Conservation (phyloP, 2,888 invertebrate species). For the Drosophila siamana region DNA sequence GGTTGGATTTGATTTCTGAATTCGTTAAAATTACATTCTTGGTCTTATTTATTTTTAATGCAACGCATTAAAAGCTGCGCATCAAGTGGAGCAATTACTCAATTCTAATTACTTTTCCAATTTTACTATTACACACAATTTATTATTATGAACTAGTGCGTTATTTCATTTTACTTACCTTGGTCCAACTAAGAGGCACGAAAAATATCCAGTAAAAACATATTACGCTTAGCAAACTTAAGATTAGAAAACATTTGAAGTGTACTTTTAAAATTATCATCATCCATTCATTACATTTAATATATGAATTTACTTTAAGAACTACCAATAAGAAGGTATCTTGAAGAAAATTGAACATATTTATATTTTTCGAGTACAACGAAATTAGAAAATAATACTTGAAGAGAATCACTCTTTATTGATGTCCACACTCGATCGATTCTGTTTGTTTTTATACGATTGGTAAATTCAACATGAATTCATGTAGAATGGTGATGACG, state of each 20-base stretch:
- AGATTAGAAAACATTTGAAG: background rate
- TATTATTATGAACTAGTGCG: too few species aligned
- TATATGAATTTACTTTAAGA: constrained; percentile 14
- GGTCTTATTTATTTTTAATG: too few species aligned
- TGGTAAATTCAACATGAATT: constrained; percentile 1
- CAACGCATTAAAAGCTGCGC: too few species aligned
- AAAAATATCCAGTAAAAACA: constrained; percentile 71
- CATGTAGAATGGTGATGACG: background rate
- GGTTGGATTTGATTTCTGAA: too few species aligned
- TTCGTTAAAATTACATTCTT: too few species aligned
- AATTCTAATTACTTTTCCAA: too few species aligned
- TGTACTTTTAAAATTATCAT: background rate
- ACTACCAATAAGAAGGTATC: constrained; percentile 8
- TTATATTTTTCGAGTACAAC: background rate
- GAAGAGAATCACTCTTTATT: background rate
- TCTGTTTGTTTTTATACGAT: constrained; percentile 22
- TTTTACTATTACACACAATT: too few species aligned
- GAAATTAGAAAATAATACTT: background rate
- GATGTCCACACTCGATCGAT: background rate
- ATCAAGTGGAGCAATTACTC: too few species aligned
- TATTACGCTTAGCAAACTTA: constrained; percentile 10
- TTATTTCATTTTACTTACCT: constrained; percentile 59
- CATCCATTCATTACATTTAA: constrained; percentile 20
- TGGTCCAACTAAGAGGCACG: constrained; percentile 72
- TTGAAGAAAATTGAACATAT: background rate